Evolutionary conservation across 2,797 vertebrate species (phyloP).

Genomic region (Xerus rutilus): DNA sequence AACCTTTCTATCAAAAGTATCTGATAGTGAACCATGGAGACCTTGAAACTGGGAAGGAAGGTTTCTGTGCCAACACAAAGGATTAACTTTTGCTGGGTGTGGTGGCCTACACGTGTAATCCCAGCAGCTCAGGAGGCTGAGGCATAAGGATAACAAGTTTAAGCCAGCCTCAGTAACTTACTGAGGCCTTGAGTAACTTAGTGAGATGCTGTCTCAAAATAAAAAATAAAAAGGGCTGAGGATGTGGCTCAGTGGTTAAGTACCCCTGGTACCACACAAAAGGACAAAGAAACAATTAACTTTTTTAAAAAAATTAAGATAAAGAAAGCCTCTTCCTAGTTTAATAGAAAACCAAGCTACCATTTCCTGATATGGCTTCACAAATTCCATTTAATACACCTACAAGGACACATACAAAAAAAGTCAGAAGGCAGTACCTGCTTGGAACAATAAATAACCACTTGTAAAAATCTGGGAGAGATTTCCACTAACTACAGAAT

Average conservation of each 20-base stretch:
- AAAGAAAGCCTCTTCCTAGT: background rate
- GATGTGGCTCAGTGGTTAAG: no score
- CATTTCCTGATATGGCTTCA: background rate
- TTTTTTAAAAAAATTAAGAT: background rate
- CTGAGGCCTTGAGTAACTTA: no score
- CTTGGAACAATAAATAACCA: background rate
- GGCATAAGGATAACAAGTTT: no score
- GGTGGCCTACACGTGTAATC: no score
- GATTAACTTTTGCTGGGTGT: background rate
- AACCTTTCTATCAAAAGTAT: background rate
- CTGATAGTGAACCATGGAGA: background rate
- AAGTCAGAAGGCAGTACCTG: background rate
- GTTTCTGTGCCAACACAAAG: background rate
- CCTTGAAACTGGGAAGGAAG: background rate
- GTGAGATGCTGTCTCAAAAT: no score
- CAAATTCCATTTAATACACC: background rate
- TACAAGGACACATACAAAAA: background rate
- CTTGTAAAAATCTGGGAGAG: background rate
- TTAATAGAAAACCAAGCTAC: background rate
- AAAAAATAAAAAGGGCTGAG: no score
- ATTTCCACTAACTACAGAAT: background rate
- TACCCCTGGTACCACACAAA: background rate
- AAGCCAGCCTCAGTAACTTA: no score
- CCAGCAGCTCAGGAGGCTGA: no score
- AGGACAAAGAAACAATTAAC: background rate